phyloP scores from a whole-genome alignment of 2,797 vertebrate species.

The Helarctos malayanus region DNA sequence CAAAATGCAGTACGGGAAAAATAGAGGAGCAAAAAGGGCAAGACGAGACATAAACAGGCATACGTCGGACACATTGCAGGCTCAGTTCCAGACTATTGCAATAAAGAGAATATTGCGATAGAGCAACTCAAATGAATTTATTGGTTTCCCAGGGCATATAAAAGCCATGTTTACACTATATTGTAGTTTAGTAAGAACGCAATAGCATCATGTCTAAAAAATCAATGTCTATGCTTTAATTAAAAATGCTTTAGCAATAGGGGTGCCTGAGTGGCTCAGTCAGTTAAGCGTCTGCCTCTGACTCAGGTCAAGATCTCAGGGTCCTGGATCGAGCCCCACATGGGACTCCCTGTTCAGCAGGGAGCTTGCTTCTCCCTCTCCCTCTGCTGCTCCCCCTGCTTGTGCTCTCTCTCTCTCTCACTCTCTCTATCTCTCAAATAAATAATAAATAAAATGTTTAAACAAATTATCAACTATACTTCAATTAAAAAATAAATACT shows the following conservation, averaged over 20 bases:
- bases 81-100: background rate
- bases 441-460: too few relatives aligned
- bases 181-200: background rate
- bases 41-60: background rate
- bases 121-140: background rate
- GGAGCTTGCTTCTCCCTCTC: too few relatives aligned
- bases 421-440: too few relatives aligned
- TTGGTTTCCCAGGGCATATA: background rate
- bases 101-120: background rate
- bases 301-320: too few relatives aligned
- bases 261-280: too few relatives aligned
- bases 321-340: too few relatives aligned
- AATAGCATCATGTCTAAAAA: background rate
- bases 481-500: background rate
- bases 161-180: background rate
- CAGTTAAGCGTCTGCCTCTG: too few relatives aligned
- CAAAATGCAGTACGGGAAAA: background rate
- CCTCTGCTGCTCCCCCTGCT: too few relatives aligned
- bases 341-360: too few relatives aligned
- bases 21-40: background rate
- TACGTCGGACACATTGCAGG: background rate
- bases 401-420: too few relatives aligned
- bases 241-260: background rate
- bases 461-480: background rate
- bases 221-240: background rate